These are phyloP conservation scores for Limonius californicus DNA, from an alignment of 1,140 invertebrate genomes.

Conservation along the genomic window DNA sequence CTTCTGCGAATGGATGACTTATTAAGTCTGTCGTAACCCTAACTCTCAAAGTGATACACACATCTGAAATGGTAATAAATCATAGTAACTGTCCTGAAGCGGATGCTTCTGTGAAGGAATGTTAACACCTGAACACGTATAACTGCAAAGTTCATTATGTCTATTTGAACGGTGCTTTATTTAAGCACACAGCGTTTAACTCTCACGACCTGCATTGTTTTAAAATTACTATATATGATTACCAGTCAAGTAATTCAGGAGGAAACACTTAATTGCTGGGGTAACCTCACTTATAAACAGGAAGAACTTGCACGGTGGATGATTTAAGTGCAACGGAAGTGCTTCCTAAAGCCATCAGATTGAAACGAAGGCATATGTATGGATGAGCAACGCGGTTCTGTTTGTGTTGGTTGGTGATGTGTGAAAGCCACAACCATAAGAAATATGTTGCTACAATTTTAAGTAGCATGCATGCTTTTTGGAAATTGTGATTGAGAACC, in stretches of 20 bases:
- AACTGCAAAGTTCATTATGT: not conserved
- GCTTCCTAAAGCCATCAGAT: slow-evolving; percentile 29
- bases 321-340: slow-evolving; percentile 28
- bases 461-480: no score
- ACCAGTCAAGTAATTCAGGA: not conserved
- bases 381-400: not conserved
- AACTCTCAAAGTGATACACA: no score
- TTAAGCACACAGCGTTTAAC: not conserved
- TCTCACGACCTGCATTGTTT: slow-evolving; percentile 1
- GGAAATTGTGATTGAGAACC: no score
- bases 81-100: not conserved
- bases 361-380: slow-evolving; percentile 20
- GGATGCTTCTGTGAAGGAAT: not conserved
- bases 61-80: no score
- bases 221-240: not conserved
- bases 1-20: no score
- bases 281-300: slow-evolving; percentile 13
- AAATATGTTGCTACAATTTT: no score
- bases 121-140: not conserved
- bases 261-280: not conserved
- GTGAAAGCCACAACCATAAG: no score
- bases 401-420: not conserved
- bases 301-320: slow-evolving; percentile 24
- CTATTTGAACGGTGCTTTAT: not conserved
- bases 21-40: no score